Base-by-base conservation (phyloP, 2,888 invertebrate genomes). In the Branchipolynoe longqiensis region DNA sequence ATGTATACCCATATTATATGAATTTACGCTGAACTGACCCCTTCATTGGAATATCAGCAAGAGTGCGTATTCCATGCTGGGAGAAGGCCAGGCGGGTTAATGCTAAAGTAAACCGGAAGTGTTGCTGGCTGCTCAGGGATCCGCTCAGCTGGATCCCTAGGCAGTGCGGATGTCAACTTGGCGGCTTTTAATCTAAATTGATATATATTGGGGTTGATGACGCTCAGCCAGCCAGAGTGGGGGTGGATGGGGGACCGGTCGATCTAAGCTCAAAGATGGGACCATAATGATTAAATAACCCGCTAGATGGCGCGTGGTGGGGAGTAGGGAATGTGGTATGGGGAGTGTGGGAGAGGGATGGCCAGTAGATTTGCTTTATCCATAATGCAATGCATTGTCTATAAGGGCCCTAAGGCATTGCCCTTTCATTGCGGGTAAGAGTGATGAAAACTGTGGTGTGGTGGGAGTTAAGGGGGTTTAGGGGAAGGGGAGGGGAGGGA, bases 181-280 rank as follows among this genome's bases (percentile, higher is more conserved):
- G 69, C 33, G 14, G 69, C 38, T 62, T 69, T 69, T 69, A n/a
- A 69, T 69, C 69, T 69, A 69, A 69, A 69, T 69, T 69, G 69
- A 69, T 69, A 69, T 69, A 33, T 69, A 69, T 69, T 69, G 69
- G 38, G 69, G 69, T 36, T 38, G 69, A 69, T 69, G 69, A 69
- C 69, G 69, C 38, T 38, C 69, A 18, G 69, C 69, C 69, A 69
- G n/a, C 36, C 22, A 36, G 36, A 36, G 8, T 12, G 48, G 48
- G 8, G 48, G 48, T 18, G 48, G 48, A n/a, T n/a, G 8, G 48
- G 8, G 36, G 69, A 69, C 18, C n/a, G 36, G 38, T 69, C 36
- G 38, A 38, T 38, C 36, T n/a, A 14, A 38, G 36, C 69, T n/a
- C 38, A 38, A 38, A 69, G 69, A 69, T 38, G 69, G 14, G 69